Percentiles rank a stretch among this genome's conserved stretches.
Conservation (phyloP, 2,797 vertebrate species). For the Vespertilio murinus region DNA sequence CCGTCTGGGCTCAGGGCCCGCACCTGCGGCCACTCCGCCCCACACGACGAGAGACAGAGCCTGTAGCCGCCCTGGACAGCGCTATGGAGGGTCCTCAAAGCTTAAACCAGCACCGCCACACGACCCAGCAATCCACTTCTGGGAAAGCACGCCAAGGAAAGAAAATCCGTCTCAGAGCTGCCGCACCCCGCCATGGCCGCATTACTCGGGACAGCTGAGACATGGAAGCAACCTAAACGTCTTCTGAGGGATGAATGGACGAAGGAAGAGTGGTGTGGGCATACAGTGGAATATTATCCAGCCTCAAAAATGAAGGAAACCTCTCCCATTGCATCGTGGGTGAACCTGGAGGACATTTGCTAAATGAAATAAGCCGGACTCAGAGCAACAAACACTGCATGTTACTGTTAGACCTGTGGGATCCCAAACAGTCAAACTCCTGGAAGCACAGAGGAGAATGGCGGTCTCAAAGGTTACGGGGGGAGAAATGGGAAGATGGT, state of each 20-base stretch:
- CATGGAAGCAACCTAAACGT: background rate
- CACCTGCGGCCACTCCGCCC: background rate
- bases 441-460: background rate
- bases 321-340: background rate
- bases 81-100: background rate
- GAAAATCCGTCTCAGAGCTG: background rate
- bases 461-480: too few relatives aligned
- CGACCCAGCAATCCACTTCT: background rate
- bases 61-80: fast-evolving
- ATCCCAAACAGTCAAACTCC: background rate
- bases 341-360: background rate
- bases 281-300: background rate
- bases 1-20: fast-evolving
- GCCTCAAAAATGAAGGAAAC: background rate
- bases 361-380: background rate
- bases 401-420: fast-evolving
- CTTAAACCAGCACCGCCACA: background rate
- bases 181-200: background rate
- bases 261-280: background rate
- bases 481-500: background rate
- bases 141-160: background rate
- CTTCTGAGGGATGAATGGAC: background rate
- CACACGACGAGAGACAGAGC: background rate
- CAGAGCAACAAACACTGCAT: background rate
- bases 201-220: background rate